Evolutionary conservation across 1,140 invertebrate species (phyloP).

Genomic region (Thalassaphorura encarpata): DNA sequence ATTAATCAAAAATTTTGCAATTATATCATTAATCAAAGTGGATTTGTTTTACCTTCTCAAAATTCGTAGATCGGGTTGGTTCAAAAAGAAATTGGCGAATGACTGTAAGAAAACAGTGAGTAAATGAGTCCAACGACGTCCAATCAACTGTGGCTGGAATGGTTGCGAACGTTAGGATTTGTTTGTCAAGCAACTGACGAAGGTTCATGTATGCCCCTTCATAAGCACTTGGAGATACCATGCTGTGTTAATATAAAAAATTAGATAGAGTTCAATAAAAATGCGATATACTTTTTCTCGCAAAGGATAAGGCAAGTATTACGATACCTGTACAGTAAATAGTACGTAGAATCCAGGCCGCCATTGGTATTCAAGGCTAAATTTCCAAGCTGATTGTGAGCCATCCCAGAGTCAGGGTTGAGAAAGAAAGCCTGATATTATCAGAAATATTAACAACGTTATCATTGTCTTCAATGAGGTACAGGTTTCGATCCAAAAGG

Average conservation of each 20-base stretch:
- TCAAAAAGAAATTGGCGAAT: slow-evolving; percentile 16
- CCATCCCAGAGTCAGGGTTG: slow-evolving; percentile 19
- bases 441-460: neutral
- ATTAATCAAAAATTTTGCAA: neutral
- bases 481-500: neutral
- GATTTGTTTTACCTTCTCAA: slow-evolving; percentile 16
- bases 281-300: neutral
- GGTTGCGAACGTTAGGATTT: slow-evolving; percentile 20
- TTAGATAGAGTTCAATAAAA: neutral
- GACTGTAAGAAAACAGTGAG: slow-evolving; percentile 6
- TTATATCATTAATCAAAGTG: neutral
- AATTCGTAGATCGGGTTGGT: slow-evolving; percentile 11
- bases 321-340: slow-evolving; percentile 29
- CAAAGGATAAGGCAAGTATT: neutral
- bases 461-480: neutral
- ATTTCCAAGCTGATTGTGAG: slow-evolving; percentile 30
- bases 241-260: slow-evolving; percentile 17
- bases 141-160: slow-evolving; percentile 13
- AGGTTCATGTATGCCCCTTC: slow-evolving; percentile 24
- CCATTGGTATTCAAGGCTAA: slow-evolving; percentile 12
- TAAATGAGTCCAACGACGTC: slow-evolving; percentile 20
- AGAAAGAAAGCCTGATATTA: slow-evolving; percentile 23
- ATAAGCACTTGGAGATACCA: slow-evolving; percentile 16
- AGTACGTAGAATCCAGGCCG: slow-evolving; percentile 25
- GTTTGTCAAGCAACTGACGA: slow-evolving; percentile 13